Evolutionary conservation across 1,140 invertebrate genomes (phyloP).

Genomic region (Eufriesea mexicana): DNA sequence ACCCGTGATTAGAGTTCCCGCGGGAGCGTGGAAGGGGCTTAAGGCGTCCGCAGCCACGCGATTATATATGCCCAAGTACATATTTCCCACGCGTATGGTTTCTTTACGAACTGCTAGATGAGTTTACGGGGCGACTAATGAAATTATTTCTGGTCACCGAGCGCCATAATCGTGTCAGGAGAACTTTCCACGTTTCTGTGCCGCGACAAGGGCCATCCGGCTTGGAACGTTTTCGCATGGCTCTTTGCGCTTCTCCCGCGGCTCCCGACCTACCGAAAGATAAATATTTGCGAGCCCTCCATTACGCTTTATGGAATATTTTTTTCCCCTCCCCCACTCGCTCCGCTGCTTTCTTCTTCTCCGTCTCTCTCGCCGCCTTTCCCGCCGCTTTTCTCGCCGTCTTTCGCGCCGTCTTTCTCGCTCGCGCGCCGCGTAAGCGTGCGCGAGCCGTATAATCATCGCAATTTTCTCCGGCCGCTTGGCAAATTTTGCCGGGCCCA

Average conservation of each 20-base stretch:
- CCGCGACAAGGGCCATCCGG: slow-evolving; percentile 59
- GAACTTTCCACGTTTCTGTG: slow-evolving; percentile 64
- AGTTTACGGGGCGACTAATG: slow-evolving; percentile 62
- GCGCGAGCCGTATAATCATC: slow-evolving; percentile 42
- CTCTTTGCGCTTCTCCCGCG: slow-evolving; percentile 53
- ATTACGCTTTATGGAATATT: slow-evolving; percentile 67
- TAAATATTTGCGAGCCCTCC: slow-evolving; percentile 68
- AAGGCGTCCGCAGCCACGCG: slow-evolving; percentile 24
- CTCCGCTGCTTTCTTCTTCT: too few relatives aligned
- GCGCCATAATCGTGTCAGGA: slow-evolving; percentile 55
- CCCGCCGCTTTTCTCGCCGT: too few relatives aligned
- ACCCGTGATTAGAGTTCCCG: slow-evolving; percentile 46
- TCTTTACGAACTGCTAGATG: slow-evolving; percentile 60
- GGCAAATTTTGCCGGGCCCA: slow-evolving; percentile 40
- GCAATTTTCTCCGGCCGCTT: slow-evolving; percentile 41
- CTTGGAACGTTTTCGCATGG: slow-evolving; percentile 47
- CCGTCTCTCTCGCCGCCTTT: too few relatives aligned
- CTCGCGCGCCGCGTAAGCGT: not conserved
- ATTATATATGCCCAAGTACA: slow-evolving; percentile 46
- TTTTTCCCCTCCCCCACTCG: not conserved
- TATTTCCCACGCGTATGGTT: slow-evolving; percentile 52
- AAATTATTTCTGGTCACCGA: slow-evolving; percentile 68
- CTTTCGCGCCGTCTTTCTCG: not conserved
- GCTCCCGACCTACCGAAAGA: slow-evolving; percentile 54
- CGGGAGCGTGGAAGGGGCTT: not conserved